Evolutionary conservation across 2,797 vertebrate genomes (phyloP).

Genomic region (Coendou prehensilis): DNA sequence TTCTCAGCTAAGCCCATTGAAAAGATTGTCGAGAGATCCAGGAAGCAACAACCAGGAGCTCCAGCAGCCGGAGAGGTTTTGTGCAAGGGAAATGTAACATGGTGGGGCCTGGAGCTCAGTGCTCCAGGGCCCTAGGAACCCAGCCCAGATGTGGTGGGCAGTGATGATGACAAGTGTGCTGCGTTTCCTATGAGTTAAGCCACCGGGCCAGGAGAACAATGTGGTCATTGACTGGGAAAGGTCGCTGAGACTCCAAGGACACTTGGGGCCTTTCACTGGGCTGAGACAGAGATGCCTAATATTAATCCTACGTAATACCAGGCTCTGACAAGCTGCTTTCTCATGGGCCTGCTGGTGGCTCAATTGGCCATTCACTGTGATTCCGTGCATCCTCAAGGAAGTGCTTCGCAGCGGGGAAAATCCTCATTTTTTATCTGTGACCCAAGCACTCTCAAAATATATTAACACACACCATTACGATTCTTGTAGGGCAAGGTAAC

Average conservation of each 20-base stretch:
- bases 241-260: slow-evolving; percentile 89
- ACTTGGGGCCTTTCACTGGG: slow-evolving; percentile 88
- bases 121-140: slow-evolving; percentile 43
- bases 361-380: slow-evolving; percentile 68
- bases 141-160: slow-evolving; percentile 80
- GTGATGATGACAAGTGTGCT: slow-evolving; percentile 65
- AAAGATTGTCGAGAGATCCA: not conserved
- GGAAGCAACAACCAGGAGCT: slow-evolving; percentile 68
- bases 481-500: not conserved
- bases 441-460: slow-evolving; percentile 6
- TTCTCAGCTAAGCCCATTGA: slow-evolving; percentile 84
- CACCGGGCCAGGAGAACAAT: slow-evolving; percentile 84
- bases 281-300: slow-evolving; percentile 86
- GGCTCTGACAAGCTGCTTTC: slow-evolving; percentile 83
- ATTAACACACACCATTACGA: not conserved
- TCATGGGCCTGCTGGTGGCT: slow-evolving; percentile 75
- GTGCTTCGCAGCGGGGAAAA: slow-evolving; percentile 61
- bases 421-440: slow-evolving; percentile 6
- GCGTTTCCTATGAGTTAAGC: slow-evolving; percentile 84
- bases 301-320: slow-evolving; percentile 86
- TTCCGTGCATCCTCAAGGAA: slow-evolving; percentile 74
- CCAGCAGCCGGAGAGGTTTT: slow-evolving; percentile 60
- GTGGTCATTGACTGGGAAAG: slow-evolving; percentile 89
- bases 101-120: slow-evolving; percentile 25
- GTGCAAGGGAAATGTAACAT: not conserved